These are phyloP conservation scores for Kryphioiulus occultus DNA, from an alignment of 2,888 invertebrate species.

Conservation along the genomic window DNA sequence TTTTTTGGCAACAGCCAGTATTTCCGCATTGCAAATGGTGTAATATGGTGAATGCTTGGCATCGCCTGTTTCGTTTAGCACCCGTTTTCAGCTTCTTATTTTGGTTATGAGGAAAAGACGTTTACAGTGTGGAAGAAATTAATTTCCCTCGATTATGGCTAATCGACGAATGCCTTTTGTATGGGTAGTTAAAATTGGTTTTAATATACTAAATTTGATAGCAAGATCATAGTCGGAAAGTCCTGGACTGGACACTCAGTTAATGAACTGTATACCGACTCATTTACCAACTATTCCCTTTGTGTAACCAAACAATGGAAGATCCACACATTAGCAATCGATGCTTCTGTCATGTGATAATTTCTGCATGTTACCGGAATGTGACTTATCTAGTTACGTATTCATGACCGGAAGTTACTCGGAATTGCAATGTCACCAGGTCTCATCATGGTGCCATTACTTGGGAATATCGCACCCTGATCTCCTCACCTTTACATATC, in stretches of 20 bases:
- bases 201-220: not conserved
- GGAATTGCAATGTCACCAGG: not conserved
- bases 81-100: not conserved
- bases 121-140: not conserved
- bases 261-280: not conserved
- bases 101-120: not conserved
- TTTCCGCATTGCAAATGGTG: conserved; percentile 20
- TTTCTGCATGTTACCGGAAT: not conserved
- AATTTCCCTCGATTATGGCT: not conserved
- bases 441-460: not conserved
- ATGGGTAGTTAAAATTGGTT: too few relatives aligned
- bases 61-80: not conserved
- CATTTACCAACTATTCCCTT: not conserved
- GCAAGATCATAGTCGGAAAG: not conserved
- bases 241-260: too few relatives aligned
- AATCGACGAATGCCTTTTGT: too few relatives aligned
- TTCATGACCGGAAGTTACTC: not conserved
- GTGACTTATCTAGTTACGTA: not conserved
- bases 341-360: not conserved
- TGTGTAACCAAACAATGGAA: not conserved
- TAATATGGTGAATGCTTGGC: conserved; percentile 17
- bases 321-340: not conserved
- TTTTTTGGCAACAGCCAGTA: not conserved
- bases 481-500: not conserved
- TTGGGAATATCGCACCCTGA: not conserved